Percentiles rank a stretch among this genome's conserved stretches.
These are phyloP conservation scores for Drosophila helvetica DNA, from an alignment of 2,888 invertebrate species.

Conservation along the genomic window DNA sequence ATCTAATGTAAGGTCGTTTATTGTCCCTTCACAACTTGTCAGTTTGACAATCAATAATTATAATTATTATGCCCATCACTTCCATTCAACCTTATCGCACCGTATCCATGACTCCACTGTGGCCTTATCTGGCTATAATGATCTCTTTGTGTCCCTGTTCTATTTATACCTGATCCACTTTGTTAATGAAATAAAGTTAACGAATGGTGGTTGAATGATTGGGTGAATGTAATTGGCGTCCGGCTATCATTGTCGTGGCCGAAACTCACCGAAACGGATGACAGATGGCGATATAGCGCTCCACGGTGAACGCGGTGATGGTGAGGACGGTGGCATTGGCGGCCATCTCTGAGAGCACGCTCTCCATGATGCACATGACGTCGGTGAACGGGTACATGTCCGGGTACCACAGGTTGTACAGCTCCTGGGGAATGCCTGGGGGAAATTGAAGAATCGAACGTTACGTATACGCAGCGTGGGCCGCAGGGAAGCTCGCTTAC, in stretches of 20 bases:
- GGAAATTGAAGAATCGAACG: neutral
- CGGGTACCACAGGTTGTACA: constrained; percentile 90
- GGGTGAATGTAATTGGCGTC: constrained; percentile 1
- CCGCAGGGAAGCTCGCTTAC: constrained; percentile 83
- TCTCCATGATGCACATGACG: constrained; percentile 89
- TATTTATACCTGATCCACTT: constrained; percentile 1
- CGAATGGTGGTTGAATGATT: neutral
- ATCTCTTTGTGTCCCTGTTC: constrained; percentile 13
- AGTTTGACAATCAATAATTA: constrained; percentile 22
- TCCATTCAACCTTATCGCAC: neutral
- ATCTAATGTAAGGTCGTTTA: neutral
- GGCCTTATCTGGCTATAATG: constrained; percentile 1
- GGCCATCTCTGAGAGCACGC: constrained; percentile 93
- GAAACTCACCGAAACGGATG: constrained; percentile 88
- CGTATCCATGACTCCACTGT: neutral
- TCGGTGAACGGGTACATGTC: constrained; percentile 90
- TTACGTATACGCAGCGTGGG: constrained; percentile 46
- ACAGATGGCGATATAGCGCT: constrained; percentile 94
- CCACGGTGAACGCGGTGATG: constrained; percentile 95
- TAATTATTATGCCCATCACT: constrained; percentile 13
- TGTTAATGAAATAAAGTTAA: constrained; percentile 5
- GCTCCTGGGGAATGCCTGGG: constrained; percentile 90
- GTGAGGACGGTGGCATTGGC: constrained; percentile 93
- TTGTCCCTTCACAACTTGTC: constrained; percentile 12
- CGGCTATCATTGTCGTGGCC: neutral